These are phyloP conservation scores for Apostichopus parvimensis DNA, from an alignment of 35 echinoderm and acorn worm species.

Conservation along the genomic window DNA sequence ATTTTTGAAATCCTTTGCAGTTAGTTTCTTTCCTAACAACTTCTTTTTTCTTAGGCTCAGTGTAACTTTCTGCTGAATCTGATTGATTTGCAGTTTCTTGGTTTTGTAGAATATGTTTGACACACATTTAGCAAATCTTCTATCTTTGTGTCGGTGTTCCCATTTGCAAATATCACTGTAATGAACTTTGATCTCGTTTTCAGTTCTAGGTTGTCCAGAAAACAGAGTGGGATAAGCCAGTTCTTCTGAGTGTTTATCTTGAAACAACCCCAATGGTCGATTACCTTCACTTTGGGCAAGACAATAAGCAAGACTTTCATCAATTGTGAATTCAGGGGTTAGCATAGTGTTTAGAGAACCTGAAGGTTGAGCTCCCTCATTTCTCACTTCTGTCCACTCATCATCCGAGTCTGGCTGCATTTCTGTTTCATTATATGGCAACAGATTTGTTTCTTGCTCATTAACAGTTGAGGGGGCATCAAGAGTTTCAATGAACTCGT, in stretches of 20 bases:
- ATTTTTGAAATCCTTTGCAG: constrained; percentile 33
- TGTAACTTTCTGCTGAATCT: constrained; percentile 14
- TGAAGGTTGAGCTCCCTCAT: background rate
- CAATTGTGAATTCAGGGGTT: background rate
- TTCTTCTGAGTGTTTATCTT: constrained; percentile 44
- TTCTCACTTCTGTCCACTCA: constrained; percentile 44
- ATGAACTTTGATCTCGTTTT: constrained; percentile 10
- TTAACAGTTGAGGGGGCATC: background rate
- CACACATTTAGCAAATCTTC: constrained; percentile 60
- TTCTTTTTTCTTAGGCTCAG: constrained; percentile 34
- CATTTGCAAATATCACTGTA: constrained; percentile 55
- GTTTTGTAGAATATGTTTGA: constrained; percentile 47
- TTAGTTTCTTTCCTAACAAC: background rate
- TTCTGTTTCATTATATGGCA: background rate
- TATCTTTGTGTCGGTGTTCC: constrained; percentile 39
- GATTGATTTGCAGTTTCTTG: constrained; percentile 36
- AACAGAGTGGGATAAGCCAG: constrained; percentile 39
- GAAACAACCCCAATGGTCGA: constrained; percentile 41
- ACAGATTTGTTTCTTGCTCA: background rate
- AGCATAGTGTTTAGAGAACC: constrained; percentile 50
- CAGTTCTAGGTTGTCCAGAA: constrained; percentile 38
- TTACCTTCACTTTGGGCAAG: constrained; percentile 50
- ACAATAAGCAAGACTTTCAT: constrained; percentile 25
- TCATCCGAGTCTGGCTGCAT: constrained; percentile 40
- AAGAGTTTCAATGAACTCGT: background rate